Base-by-base conservation (phyloP, 2,797 vertebrate genomes). In the Hirundo rustica region DNA sequence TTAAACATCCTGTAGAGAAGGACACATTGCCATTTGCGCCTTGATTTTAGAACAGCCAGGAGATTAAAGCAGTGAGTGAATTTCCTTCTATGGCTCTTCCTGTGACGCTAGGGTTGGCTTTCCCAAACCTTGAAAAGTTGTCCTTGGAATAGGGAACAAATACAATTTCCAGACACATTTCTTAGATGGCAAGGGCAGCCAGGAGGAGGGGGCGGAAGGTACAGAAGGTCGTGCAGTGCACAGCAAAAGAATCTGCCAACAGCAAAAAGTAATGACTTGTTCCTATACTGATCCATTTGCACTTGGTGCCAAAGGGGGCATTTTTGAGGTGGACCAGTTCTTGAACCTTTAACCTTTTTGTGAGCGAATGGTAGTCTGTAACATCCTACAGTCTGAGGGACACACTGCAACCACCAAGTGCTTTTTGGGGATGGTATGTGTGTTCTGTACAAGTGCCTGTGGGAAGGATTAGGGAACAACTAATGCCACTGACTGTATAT, bases 321-420 rank as follows among this genome's bases (percentile, higher is more conserved):
- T 72, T 84, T 48, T 55, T 70, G 36, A 65, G 42, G 30, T 42
- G 50, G 66, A 14, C 20, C 29, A 11, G 13, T 30, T 42, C 40
- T 60, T 51, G 23, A 9, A 23, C 26, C 16, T 42, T 54, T 61
- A 50, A 22, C 16, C 4, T 16, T 62, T 47, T 74, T 66, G 70
- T 34, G 48, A 47, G 65, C 0, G 0, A 17, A 4, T 20, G 22
- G 14, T 22, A 5, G 34, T 29, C 19, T 0, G 0, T 53, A 58
- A 17, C 76, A 44, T 47, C 55, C 34, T 44, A 6, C 8, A 25
- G 38, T 57, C 32, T 29, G 54, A 51, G 51, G 32, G 38, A 27
- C 26, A 25, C 15, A 5, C n/a, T 60, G 57, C 53, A 51, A 6
- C 22, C 61, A 34, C 58, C 26, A 20, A 13, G 58, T 32, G 34